Evolutionary conservation across 2,888 invertebrate species (phyloP).

Genomic region (Stegana nigrithorax): DNA sequence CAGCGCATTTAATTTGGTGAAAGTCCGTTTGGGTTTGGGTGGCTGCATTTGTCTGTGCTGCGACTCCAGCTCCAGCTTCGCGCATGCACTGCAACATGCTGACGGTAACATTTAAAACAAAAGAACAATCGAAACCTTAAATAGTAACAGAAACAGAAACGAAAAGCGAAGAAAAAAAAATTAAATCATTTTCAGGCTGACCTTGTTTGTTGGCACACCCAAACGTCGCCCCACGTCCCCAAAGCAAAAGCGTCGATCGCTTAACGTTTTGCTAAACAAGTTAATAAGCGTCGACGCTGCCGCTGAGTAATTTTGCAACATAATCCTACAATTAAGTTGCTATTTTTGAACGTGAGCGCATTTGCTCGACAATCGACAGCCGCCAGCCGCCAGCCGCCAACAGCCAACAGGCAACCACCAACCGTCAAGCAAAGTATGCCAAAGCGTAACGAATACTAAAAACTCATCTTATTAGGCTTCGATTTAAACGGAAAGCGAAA

Average conservation of each 20-base stretch:
- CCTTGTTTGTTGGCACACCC: neutral
- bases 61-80: too few species aligned
- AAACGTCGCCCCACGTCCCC: too few species aligned
- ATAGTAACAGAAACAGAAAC: neutral
- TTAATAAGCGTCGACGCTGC: slow-evolving; percentile 34
- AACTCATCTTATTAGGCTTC: too few species aligned
- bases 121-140: neutral
- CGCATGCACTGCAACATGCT: too few species aligned
- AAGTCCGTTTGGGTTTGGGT: too few species aligned
- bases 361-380: too few species aligned
- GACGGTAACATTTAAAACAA: too few species aligned
- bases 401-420: slow-evolving; percentile 12
- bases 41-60: too few species aligned
- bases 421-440: neutral
- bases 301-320: too few species aligned
- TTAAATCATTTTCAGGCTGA: neutral
- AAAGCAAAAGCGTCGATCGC: too few species aligned
- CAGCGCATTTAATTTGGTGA: too few species aligned
- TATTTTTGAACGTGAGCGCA: too few species aligned
- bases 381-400: slow-evolving; percentile 33
- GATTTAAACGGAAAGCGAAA: slow-evolving; percentile 24
- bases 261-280: slow-evolving; percentile 32
- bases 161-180: neutral
- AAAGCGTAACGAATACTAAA: neutral
- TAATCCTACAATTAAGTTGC: slow-evolving; percentile 45